Base-by-base conservation (phyloP, 2,888 invertebrate species). In the Synanthedon tipuliformis region DNA sequence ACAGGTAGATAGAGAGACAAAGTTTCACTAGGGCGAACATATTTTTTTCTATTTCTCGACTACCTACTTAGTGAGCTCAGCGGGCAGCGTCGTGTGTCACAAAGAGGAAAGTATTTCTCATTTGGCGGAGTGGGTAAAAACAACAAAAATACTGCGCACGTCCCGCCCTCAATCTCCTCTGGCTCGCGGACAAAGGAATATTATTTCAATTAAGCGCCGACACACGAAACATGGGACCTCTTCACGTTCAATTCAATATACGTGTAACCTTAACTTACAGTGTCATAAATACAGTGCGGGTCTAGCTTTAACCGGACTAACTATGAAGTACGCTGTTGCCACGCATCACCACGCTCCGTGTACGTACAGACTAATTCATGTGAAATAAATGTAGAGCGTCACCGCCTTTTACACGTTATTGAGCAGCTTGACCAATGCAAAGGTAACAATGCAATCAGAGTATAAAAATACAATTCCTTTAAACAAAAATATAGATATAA, bases 91-190 rank as follows among this genome's bases (percentile, higher is more conserved):
- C 74, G 75, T 75, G 67, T 80, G 78, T 79, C 80, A 76, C 77
- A 81, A 73, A 79, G 75, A 73, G 75, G 71, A 75, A 81, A 81
- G 76, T 79, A 81, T 80, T 81, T 81, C 76, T 79, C 81, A 79
- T 81, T 80, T 77, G 71, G 63, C 68, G 64, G 61, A 64, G 68
- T 72, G 68, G 63, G 69, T 71, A 71, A 78, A 51, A 79, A 79
- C 75, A 77, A 75, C 71, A 71, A 75, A 69, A 75, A 76, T 68
- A 65, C 69, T n/a, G 12, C 68, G 62, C 73, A 71, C 73, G 74
- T 70, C 66, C 75, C 74, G 63, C 67, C 73, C 75, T 71, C 76
- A 74, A 80, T 80, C 78, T 78, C 73, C 73, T 76, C 73, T 75
- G 69, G 73, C 70, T 68, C 65, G 66, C 61, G 69, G 69, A 78